Evolutionary conservation across 2,888 invertebrate genomes (phyloP).

Genomic region (Hemicrepidius hirtus): DNA sequence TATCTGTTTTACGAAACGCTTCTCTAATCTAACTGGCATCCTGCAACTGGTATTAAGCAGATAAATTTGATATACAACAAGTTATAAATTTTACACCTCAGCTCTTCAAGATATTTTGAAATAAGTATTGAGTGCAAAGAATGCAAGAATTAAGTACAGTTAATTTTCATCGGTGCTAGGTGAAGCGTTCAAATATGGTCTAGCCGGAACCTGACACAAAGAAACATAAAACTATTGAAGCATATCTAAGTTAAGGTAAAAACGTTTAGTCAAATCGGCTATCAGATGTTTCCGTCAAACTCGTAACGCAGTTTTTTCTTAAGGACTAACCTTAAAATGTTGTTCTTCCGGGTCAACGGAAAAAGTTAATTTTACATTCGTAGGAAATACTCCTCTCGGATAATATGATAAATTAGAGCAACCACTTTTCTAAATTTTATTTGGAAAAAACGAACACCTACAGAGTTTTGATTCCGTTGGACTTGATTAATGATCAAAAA

Average conservation of each 20-base stretch:
- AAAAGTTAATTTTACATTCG: not conserved
- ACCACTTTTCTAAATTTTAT: too few species aligned
- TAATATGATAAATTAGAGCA: too few species aligned
- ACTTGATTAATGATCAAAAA: too few species aligned
- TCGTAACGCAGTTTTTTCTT: constrained; percentile 2
- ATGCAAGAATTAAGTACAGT: constrained; percentile 34
- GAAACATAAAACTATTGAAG: constrained; percentile 45
- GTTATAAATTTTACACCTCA: constrained; percentile 1
- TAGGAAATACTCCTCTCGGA: too few species aligned
- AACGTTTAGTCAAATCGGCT: constrained; percentile 36
- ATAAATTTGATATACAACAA: constrained; percentile 14
- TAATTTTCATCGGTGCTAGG: constrained; percentile 38
- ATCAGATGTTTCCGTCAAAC: constrained; percentile 37
- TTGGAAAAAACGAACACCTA: too few species aligned
- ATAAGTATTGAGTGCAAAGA: not conserved
- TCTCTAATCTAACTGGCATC: constrained; percentile 5
- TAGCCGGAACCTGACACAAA: constrained; percentile 45
- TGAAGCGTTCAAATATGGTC: constrained; percentile 40
- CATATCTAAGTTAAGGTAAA: constrained; percentile 41
- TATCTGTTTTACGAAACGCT: constrained; percentile 12
- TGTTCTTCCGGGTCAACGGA: not conserved
- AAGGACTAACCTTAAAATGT: constrained; percentile 4
- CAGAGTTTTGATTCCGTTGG: too few species aligned
- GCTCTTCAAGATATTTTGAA: not conserved
- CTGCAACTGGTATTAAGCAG: constrained; percentile 9